A percentile compares a stretch with the other conserved stretches of the same genome.
These are phyloP conservation scores for Eulemur coronatus DNA, from an alignment of 2,797 vertebrate species.

Conservation along the genomic window DNA sequence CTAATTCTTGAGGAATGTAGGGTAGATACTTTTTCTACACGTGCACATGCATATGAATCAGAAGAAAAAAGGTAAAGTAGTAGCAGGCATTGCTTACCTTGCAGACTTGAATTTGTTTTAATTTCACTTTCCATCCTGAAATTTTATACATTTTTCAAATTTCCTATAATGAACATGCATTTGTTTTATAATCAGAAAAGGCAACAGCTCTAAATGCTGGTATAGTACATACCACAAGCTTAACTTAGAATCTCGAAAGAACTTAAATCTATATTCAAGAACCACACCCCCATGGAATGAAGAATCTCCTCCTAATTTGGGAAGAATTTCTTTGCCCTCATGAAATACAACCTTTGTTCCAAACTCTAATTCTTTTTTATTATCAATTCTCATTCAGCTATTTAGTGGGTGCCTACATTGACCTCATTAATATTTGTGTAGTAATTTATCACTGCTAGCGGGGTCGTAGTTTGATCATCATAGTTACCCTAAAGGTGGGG, in stretches of 20 bases:
- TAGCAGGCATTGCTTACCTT: neutral
- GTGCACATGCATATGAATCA: neutral
- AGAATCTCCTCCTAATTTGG: neutral
- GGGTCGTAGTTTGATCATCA: neutral
- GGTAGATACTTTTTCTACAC: neutral
- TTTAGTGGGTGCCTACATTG: neutral
- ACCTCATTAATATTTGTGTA: neutral
- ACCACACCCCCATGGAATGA: neutral
- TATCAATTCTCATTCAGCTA: neutral
- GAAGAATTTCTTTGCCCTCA: neutral
- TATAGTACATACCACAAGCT: too few relatives aligned
- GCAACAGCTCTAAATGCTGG: neutral
- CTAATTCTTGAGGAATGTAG: neutral
- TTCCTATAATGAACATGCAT: neutral
- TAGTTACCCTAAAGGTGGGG: too few relatives aligned
- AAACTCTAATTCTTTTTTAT: neutral
- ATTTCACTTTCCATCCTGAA: neutral
- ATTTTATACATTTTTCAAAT: neutral
- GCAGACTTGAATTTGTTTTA: neutral
- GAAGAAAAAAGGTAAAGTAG: neutral
- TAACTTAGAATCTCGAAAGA: neutral
- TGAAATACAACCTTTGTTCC: neutral
- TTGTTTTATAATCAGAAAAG: neutral
- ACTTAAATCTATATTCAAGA: neutral
- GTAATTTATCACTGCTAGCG: neutral